phyloP scores from a whole-genome alignment of 2,888 invertebrate species.

The Tenthredo notha region DNA sequence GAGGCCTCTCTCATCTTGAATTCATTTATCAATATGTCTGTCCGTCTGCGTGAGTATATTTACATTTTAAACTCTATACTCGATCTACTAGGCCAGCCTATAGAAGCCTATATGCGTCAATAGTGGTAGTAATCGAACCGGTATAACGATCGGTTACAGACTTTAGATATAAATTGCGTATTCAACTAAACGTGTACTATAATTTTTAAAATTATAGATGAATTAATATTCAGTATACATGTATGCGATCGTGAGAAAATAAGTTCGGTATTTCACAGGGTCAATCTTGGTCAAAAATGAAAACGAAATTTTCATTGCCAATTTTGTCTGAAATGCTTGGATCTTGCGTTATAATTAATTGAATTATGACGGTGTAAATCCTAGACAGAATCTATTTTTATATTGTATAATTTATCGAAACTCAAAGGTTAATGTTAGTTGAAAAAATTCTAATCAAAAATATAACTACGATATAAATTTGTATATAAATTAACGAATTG shows the following conservation, averaged over 20 bases:
- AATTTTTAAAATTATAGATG: too few relatives aligned
- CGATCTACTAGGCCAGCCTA: not conserved
- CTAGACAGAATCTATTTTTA: too few relatives aligned
- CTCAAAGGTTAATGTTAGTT: too few relatives aligned
- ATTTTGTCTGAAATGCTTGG: not conserved
- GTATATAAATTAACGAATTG: too few relatives aligned
- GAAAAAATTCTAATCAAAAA: too few relatives aligned
- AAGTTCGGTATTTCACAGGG: not conserved
- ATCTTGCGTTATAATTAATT: not conserved
- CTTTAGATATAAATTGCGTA: not conserved
- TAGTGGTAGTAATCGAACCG: not conserved
- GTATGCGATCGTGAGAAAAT: too few relatives aligned
- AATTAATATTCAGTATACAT: too few relatives aligned
- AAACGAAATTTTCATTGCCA: not conserved
- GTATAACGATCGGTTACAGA: not conserved
- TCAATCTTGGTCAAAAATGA: not conserved
- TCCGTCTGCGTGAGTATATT: not conserved
- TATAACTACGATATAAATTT: too few relatives aligned
- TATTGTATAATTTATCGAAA: too few relatives aligned
- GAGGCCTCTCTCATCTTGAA: constrained; percentile 28
- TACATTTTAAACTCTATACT: not conserved
- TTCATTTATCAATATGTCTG: constrained; percentile 4
- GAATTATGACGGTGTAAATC: not conserved
- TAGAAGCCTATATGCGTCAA: not conserved
- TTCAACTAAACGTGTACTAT: not conserved